Conservation (phyloP, 2,888 invertebrate species). For the Notodonta ziczac region DNA sequence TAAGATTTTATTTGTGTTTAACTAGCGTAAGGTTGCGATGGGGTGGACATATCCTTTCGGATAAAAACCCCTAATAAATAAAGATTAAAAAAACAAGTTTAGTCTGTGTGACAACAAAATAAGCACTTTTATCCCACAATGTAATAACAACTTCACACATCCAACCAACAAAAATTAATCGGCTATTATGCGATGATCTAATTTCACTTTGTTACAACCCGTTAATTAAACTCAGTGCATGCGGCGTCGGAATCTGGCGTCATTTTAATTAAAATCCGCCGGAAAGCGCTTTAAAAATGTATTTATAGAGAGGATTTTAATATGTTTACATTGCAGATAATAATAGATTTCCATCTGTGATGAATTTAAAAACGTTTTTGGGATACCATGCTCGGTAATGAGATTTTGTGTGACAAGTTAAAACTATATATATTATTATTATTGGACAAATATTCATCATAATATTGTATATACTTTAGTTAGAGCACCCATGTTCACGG, state of each 20-base stretch:
- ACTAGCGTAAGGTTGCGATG: too few relatives aligned
- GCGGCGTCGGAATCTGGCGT: conserved; percentile 13
- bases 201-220: background rate
- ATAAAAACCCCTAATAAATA: too few relatives aligned
- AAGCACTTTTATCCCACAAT: too few relatives aligned
- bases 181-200: background rate
- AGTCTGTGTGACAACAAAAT: too few relatives aligned
- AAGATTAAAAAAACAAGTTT: too few relatives aligned
- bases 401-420: too few relatives aligned
- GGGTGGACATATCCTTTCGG: too few relatives aligned
- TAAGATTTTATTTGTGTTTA: too few relatives aligned
- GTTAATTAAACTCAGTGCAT: background rate
- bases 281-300: conserved; percentile 15
- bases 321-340: background rate
- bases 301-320: conserved; percentile 18
- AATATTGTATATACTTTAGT: too few relatives aligned
- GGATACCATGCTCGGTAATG: background rate
- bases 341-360: background rate
- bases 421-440: too few relatives aligned
- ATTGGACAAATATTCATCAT: too few relatives aligned
- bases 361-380: background rate
- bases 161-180: background rate
- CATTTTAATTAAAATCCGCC: conserved; percentile 28
- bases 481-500: too few relatives aligned
- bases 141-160: conserved; percentile 1